Percentiles rank a stretch among this genome's conserved stretches.
These are phyloP conservation scores for Lepisosteus oculatus DNA, from an alignment of 2,113 vertebrate species.

Conservation along the genomic window DNA sequence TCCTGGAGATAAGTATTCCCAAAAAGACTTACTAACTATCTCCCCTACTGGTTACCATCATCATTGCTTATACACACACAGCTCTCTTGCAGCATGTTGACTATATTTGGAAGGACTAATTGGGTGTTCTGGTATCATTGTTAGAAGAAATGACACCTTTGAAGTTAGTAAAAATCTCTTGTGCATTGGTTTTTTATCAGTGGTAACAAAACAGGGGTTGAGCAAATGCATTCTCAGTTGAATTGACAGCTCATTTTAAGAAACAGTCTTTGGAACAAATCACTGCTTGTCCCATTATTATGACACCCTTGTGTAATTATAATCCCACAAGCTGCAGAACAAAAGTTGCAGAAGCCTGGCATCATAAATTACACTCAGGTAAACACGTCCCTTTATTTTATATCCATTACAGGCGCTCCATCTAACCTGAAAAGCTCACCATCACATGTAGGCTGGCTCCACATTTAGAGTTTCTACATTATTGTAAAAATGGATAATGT, in stretches of 20 bases:
- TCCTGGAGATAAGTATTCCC: conserved; percentile 43
- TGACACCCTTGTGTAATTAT: conserved; percentile 9
- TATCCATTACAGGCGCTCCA: background rate
- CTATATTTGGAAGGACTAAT: conserved; percentile 48
- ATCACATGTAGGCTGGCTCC: no score
- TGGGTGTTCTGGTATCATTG: conserved; percentile 42
- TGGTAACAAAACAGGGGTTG: conserved; percentile 13
- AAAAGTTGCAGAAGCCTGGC: background rate
- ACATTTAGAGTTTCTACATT: no score
- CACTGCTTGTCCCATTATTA: conserved; percentile 29
- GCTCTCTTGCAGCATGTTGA: conserved; percentile 15
- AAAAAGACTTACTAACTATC: conserved; percentile 40
- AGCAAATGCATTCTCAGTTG: conserved; percentile 5
- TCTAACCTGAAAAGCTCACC: no score
- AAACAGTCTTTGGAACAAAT: conserved; percentile 35
- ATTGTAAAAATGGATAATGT: no score
- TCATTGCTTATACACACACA: conserved; percentile 26
- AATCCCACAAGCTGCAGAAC: background rate
- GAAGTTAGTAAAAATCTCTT: conserved; percentile 44
- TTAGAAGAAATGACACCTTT: conserved; percentile 40
- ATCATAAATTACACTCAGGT: background rate
- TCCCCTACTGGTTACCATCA: conserved; percentile 39
- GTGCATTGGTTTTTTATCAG: conserved; percentile 37
- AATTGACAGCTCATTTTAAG: conserved; percentile 43
- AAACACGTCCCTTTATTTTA: background rate